Conservation (phyloP, 2,888 invertebrate genomes). For the Cephalotes varians region DNA sequence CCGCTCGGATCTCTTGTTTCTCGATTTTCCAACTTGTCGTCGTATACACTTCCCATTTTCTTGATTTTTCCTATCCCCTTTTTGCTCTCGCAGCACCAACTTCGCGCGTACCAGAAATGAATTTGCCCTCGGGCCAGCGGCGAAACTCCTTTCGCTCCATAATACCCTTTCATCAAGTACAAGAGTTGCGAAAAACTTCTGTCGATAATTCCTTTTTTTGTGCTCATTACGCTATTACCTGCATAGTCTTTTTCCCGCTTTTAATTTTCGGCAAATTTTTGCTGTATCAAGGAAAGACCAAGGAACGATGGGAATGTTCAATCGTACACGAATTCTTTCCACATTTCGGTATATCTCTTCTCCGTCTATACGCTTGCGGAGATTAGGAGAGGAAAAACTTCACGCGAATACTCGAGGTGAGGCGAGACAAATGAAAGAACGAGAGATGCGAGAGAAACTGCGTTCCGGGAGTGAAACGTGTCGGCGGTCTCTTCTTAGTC, state of each 20-base stretch:
- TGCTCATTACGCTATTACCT: conserved; percentile 48
- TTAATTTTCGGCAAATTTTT: background rate
- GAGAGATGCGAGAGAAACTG: conserved; percentile 9
- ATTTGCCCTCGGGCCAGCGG: conserved; percentile 51
- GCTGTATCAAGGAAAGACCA: too few relatives aligned
- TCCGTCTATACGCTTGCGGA: background rate
- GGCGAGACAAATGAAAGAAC: conserved; percentile 7
- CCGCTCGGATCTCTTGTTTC: conserved; percentile 46
- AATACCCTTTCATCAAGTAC: conserved; percentile 38
- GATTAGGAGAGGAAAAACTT: background rate
- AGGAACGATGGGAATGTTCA: conserved; percentile 6
- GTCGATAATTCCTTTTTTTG: conserved; percentile 24
- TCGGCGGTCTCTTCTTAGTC: conserved; percentile 27
- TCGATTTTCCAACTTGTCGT: conserved; percentile 50
- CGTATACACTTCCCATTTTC: conserved; percentile 63
- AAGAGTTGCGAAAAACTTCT: conserved; percentile 64
- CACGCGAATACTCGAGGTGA: background rate
- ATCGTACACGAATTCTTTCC: background rate
- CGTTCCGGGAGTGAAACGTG: conserved; percentile 27
- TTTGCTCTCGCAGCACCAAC: conserved; percentile 20
- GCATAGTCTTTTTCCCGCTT: background rate
- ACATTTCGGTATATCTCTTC: background rate
- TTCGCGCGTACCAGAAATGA: conserved; percentile 56
- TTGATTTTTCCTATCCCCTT: conserved; percentile 57
- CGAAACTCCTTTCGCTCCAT: conserved; percentile 18